Evolutionary conservation across 2,113 vertebrate genomes (phyloP), one percentile per base, ranked within the genome.

Genomic region (Apaloderma vittatum): DNA sequence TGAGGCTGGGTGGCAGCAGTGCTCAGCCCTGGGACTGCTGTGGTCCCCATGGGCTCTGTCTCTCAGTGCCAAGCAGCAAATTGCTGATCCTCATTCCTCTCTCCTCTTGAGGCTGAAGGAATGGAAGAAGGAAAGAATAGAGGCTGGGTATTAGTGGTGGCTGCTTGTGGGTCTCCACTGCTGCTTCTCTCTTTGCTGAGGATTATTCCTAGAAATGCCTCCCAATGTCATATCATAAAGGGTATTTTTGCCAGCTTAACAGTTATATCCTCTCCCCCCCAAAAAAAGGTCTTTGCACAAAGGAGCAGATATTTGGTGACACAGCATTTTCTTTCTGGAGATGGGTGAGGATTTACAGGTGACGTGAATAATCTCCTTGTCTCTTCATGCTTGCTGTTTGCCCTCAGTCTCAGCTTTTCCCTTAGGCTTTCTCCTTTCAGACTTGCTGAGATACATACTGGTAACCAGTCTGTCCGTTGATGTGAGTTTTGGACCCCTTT

Each of bases 101-200:
- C 43, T 61, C 57, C 51, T 11, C 29, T 18, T 46, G 34, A 40
- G 29, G 32, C 11, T 15, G 17, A 23, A 62, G 48, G 43, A 37
- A 11, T 18, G 48, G 68, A 21, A 58, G 48, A 71, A 62, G 15
- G 59, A 43, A 54, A 77, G 67, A 77, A 23, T 9, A 27, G 29
- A 22, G 68, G 3, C 0, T 77, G 70, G 36, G 29, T 6, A 4
- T 58, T 23, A 45, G 22, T 0, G 4, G 22, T 7, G 49, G 52
- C 16, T 67, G 52, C 30, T 15, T 21, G 10, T 54, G 29, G 12
- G 11, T 40, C 19, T 74, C 12, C 36, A 14, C 37, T 51, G 36
- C 37, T 58, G 32, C 27, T 54, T 12, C 37, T 84, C 18, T 43
- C 17, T 13, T 61, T 62, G 67, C 36, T 34, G 26, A 62, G 22